Conservation (phyloP, 2,797 vertebrate genomes). For the Rhodeus uyekii region DNA sequence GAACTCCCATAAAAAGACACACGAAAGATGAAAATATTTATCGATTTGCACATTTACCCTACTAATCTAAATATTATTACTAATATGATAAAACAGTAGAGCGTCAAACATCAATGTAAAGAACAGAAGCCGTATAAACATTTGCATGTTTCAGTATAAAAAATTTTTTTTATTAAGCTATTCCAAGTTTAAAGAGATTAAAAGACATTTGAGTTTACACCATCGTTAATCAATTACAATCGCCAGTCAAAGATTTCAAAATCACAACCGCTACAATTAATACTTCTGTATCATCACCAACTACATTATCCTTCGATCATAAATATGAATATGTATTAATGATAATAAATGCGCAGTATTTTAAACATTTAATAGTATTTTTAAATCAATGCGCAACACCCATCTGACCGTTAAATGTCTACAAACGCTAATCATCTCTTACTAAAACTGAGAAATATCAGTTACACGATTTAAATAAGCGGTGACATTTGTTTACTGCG, state of each 20-base stretch:
- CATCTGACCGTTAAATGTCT: not conserved
- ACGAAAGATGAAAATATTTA: too few species aligned
- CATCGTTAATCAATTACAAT: not conserved
- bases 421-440: not conserved
- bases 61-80: too few species aligned
- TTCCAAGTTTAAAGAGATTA: not conserved
- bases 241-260: not conserved
- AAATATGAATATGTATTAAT: not conserved
- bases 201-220: not conserved
- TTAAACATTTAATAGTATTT: not conserved
- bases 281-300: not conserved
- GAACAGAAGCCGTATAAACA: too few species aligned
- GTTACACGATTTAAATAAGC: not conserved
- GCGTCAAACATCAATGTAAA: too few species aligned
- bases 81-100: too few species aligned
- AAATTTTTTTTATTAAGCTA: too few species aligned
- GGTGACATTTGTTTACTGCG: slow-evolving; percentile 12
- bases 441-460: not conserved
- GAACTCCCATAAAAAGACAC: too few species aligned
- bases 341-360: not conserved
- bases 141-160: too few species aligned
- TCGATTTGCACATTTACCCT: too few species aligned
- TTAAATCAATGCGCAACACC: not conserved
- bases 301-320: not conserved
- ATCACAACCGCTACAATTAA: not conserved